Base-by-base conservation (phyloP, 2,113 vertebrate genomes). In the Pholis gunnellus region DNA sequence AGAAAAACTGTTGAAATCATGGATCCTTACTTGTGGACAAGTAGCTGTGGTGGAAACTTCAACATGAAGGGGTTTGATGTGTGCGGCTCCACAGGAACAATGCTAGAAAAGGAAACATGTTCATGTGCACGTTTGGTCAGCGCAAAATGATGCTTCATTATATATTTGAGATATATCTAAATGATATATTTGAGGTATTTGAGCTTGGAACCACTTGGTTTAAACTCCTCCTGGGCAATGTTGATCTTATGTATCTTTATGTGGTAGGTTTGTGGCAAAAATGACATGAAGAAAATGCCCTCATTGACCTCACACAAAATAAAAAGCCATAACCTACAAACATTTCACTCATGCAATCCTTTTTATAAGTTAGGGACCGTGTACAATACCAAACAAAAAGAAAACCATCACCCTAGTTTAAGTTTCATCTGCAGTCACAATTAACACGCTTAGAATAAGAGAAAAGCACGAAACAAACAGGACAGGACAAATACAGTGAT, bases 21-120 rank as follows among this genome's bases (percentile, higher is more conserved):
- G 0, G 22, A 44, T 74, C 0, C 79, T 82, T 69, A 91, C 85
- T 70, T 83, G 27, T 81, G 87, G 80, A 76, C 56, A 25, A 13
- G 44, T 4, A 74, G 57, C 14, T 56, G 56, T 10, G 46, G 42
- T 63, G 72, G 59, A 36, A 80, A 68, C 29, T 78, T 82, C 15
- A 75, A 44, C 81, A 88, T 89, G 60, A 59, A 22, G 67, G 13
- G 22, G 15, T 25, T 56, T 31, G 71, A 65, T n/a, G 25, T 1
- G 27, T 42, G 52, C 38, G 14, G 4, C 2, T 25, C 13, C 15
- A 17, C 52, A 27, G 27, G 70, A 68, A 50, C 22, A 38, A 44
- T 36, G 20, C 73, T 67, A 0, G 2, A 73, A 34, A 10, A 40
- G 9, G 2, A 75, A 65, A 18, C 6, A 38, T 10, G 18, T 68